Evolutionary conservation across 2,888 invertebrate genomes (phyloP).

Genomic region (Temnothorax unifasciatus): DNA sequence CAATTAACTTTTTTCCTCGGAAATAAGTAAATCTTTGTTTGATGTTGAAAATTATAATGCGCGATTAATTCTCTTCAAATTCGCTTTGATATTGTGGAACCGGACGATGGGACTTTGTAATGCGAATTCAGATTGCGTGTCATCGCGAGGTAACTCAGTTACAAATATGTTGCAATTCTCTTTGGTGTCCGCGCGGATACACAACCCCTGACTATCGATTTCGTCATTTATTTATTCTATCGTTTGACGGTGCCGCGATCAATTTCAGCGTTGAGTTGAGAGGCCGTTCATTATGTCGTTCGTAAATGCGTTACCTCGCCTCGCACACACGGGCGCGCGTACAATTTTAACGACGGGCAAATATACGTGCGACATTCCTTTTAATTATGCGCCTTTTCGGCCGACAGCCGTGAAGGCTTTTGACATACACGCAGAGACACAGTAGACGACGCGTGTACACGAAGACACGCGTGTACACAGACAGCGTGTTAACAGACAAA

Average conservation of each 20-base stretch:
- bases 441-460: neutral
- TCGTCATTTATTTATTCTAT: constrained; percentile 34
- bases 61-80: constrained; percentile 7
- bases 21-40: neutral
- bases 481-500: constrained; percentile 58
- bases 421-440: neutral
- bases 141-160: constrained; percentile 39
- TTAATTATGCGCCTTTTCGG: constrained; percentile 35
- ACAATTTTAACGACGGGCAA: constrained; percentile 30
- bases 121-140: constrained; percentile 25
- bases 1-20: neutral
- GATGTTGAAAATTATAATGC: neutral
- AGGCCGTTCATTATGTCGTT: constrained; percentile 29
- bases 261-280: constrained; percentile 6
- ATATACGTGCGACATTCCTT: constrained; percentile 2
- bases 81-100: constrained; percentile 17
- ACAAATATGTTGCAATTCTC: constrained; percentile 36
- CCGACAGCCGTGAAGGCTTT: neutral
- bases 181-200: neutral
- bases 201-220: constrained; percentile 26
- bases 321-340: neutral
- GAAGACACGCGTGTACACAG: constrained; percentile 48
- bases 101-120: neutral
- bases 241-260: constrained; percentile 15
- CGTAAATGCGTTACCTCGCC: constrained; percentile 41